These are phyloP conservation scores for Zapus hudsonius DNA, from an alignment of 2,113 vertebrate species.

Conservation along the genomic window DNA sequence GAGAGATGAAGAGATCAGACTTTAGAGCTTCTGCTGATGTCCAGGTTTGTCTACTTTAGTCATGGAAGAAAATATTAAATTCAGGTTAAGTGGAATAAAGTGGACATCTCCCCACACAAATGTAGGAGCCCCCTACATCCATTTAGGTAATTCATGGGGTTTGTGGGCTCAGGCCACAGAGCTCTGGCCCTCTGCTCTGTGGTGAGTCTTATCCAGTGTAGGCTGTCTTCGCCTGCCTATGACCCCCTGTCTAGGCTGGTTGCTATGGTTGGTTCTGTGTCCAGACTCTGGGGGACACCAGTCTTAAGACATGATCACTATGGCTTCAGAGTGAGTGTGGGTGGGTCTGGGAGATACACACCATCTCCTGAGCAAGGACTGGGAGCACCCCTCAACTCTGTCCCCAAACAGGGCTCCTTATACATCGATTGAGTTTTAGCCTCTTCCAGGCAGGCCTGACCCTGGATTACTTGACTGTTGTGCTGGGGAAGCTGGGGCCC, in stretches of 20 bases:
- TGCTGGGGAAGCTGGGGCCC: not conserved
- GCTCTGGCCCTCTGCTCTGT: not conserved
- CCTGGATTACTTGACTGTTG: not conserved
- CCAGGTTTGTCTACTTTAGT: not conserved
- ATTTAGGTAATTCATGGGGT: not conserved
- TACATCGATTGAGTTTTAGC: not conserved
- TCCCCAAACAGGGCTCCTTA: not conserved
- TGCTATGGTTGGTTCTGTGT: too few relatives aligned
- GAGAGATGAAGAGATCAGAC: not conserved
- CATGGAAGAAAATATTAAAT: not conserved
- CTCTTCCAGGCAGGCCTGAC: not conserved
- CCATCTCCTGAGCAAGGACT: too few relatives aligned
- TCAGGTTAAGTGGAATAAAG: not conserved
- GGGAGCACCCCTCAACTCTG: not conserved
- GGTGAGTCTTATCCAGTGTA: not conserved
- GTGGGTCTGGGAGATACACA: too few relatives aligned
- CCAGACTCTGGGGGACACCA: too few relatives aligned
- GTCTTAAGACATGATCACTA: too few relatives aligned
- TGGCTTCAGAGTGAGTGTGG: too few relatives aligned
- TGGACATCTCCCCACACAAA: too few relatives aligned
- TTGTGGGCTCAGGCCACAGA: not conserved
- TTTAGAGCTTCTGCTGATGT: not conserved
- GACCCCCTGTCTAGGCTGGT: too few relatives aligned
- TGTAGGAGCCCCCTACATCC: not conserved
- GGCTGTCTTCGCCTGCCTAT: not conserved